Evolutionary conservation across 2,113 vertebrate genomes (phyloP).

Genomic region (Suncus etruscus): DNA sequence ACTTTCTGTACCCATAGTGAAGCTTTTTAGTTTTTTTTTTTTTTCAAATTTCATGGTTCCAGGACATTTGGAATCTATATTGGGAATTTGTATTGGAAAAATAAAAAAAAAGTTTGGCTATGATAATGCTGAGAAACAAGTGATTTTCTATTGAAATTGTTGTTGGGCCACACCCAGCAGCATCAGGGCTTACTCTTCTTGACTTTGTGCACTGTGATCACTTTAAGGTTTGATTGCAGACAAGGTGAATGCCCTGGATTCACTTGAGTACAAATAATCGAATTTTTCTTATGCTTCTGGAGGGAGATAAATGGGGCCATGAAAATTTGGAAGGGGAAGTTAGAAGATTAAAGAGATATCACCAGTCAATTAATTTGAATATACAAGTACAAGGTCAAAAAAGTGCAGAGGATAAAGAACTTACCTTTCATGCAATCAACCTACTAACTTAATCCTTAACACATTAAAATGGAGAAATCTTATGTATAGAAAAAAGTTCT

Average conservation of each 20-base stretch:
- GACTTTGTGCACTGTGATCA: too few relatives aligned
- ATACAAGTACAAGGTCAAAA: neutral
- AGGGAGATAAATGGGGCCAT: neutral
- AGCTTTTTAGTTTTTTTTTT: neutral
- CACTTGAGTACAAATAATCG: too few relatives aligned
- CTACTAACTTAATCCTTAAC: too few relatives aligned
- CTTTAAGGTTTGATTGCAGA: too few relatives aligned
- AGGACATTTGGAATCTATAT: neutral
- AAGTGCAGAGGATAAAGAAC: neutral
- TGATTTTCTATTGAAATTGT: neutral
- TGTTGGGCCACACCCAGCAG: neutral
- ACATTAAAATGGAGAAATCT: too few relatives aligned
- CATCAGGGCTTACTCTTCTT: too few relatives aligned
- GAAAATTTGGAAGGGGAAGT: neutral
- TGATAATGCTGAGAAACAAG: neutral
- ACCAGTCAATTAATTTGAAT: neutral
- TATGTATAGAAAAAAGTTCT: too few relatives aligned
- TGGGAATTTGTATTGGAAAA: neutral
- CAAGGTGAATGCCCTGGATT: too few relatives aligned
- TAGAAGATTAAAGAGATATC: neutral
- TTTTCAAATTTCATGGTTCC: neutral
- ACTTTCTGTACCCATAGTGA: neutral
- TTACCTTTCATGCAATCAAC: too few relatives aligned
- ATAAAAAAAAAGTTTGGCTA: neutral
- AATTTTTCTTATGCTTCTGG: neutral